phyloP scores from a whole-genome alignment of 2,888 invertebrate species.

The Listrodromus nycthemerus region DNA sequence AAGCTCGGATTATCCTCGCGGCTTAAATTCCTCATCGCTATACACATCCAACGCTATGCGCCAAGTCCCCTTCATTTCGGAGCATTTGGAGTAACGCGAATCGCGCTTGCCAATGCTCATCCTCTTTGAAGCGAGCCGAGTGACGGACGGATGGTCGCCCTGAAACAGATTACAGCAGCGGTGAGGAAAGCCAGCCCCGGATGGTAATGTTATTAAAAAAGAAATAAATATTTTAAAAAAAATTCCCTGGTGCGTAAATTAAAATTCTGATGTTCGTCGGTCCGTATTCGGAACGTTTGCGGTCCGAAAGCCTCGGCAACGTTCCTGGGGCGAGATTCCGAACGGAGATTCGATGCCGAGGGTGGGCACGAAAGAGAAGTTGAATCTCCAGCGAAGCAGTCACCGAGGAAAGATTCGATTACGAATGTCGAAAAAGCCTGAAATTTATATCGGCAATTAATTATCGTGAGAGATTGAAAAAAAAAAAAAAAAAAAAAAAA shows the following conservation, averaged over 20 bases:
- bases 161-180: constrained; percentile 69
- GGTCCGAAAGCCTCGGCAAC: background rate
- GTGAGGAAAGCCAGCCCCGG: background rate
- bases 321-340: constrained; percentile 8
- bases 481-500: too few relatives aligned
- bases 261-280: constrained; percentile 66
- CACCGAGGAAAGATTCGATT: too few relatives aligned
- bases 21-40: constrained; percentile 72
- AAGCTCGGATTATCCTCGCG: constrained; percentile 78
- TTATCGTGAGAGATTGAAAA: too few relatives aligned
- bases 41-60: constrained; percentile 14
- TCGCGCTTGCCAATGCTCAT: constrained; percentile 23
- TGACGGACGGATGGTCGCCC: constrained; percentile 62
- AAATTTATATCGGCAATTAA: too few relatives aligned
- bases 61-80: background rate
- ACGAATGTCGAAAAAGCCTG: too few relatives aligned
- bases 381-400: background rate
- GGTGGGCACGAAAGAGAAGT: background rate
- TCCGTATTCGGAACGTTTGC: constrained; percentile 25
- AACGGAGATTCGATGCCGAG: background rate
- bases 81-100: constrained; percentile 46
- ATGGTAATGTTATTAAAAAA: constrained; percentile 71
- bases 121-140: constrained; percentile 56
- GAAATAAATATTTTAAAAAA: constrained; percentile 61
- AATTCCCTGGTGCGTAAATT: constrained; percentile 64